A percentile compares a stretch with the other conserved stretches of the same genome.
Evolutionary conservation across 2,888 invertebrate genomes (phyloP).

Genomic region (Ichneumoninae sp.): DNA sequence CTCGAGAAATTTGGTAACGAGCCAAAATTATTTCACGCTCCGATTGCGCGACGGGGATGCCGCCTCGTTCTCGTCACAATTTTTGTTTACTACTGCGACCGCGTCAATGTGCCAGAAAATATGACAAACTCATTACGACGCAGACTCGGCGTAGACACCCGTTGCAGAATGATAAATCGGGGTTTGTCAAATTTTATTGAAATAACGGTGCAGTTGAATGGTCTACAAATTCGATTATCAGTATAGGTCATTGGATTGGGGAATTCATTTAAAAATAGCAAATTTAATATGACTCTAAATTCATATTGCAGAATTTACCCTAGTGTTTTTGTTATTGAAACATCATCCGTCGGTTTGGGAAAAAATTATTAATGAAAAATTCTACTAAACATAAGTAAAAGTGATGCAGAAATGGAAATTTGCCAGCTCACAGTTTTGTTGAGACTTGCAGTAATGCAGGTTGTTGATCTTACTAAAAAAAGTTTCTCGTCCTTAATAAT

Average conservation of each 20-base stretch:
- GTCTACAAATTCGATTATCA: not conserved
- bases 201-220: not conserved
- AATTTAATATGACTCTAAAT: not conserved
- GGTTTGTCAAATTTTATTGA: not conserved
- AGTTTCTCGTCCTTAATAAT: not conserved
- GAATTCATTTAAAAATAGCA: not conserved
- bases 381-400: too few relatives aligned
- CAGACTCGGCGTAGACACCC: slow-evolving; percentile 28
- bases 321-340: too few relatives aligned
- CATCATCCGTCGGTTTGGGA: too few relatives aligned
- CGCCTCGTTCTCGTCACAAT: slow-evolving; percentile 20
- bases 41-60: slow-evolving; percentile 19
- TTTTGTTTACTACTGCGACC: not conserved
- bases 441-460: not conserved
- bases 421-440: not conserved
- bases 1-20: slow-evolving; percentile 41
- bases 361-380: not conserved
- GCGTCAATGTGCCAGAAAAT: slow-evolving; percentile 25
- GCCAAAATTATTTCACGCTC: slow-evolving; percentile 60
- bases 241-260: not conserved
- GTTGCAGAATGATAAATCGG: not conserved
- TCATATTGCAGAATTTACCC: not conserved
- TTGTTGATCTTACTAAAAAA: not conserved
- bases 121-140: slow-evolving; percentile 26
- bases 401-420: not conserved